A percentile compares a stretch with the other conserved stretches of the same genome.
These are phyloP conservation scores for Macroglossus sobrinus DNA, from an alignment of 2,113 vertebrate species.

Conservation along the genomic window DNA sequence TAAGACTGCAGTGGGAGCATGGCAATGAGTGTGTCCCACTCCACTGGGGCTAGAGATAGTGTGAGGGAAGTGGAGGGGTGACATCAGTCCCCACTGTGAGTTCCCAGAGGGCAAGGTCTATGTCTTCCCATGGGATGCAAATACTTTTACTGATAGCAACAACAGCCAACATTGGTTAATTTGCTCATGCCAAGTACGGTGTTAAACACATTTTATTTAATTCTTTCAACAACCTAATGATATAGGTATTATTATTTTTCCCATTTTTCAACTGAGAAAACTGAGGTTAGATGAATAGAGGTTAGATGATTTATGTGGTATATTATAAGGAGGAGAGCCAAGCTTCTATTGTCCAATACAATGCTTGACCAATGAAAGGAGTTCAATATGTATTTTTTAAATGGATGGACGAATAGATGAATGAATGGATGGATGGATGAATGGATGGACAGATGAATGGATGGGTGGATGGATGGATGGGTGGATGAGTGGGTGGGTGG, in stretches of 20 bases:
- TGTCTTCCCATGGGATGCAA: neutral
- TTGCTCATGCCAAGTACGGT: neutral
- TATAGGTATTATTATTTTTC: neutral
- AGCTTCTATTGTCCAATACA: neutral
- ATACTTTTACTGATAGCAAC: neutral
- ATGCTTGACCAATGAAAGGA: neutral
- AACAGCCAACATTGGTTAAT: neutral
- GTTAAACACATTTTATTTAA: neutral
- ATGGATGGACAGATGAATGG: too few relatives aligned
- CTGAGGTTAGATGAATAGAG: neutral
- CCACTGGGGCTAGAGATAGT: neutral
- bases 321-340: neutral
- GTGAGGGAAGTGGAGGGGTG: neutral
- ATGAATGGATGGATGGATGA: too few relatives aligned
- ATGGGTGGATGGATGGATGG: neutral
- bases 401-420: too few relatives aligned
- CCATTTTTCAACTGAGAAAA: neutral
- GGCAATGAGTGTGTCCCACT: accelerated
- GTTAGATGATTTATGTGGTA: neutral
- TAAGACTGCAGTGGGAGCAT: neutral
- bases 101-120: neutral
- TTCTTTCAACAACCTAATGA: neutral
- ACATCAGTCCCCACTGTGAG: accelerated
- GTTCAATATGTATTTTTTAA: neutral
- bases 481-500: accelerated